Percentiles rank a stretch among this genome's conserved stretches.
Evolutionary conservation across 2,113 vertebrate species (phyloP).

Genomic region (Amphiprion ocellaris): DNA sequence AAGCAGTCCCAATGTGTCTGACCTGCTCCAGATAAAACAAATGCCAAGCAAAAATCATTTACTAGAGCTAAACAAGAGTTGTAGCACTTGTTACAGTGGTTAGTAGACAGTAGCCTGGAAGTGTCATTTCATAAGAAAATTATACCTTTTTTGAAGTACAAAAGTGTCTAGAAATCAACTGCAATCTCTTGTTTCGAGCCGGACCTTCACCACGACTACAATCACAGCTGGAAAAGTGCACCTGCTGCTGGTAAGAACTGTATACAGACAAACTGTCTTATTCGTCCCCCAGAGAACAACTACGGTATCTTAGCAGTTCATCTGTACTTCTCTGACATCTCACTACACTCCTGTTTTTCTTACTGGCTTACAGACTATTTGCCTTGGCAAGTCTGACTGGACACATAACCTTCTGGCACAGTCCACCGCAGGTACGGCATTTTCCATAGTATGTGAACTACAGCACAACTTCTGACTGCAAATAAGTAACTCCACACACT

Average conservation of each 20-base stretch:
- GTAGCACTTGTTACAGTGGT: neutral
- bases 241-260: neutral
- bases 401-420: neutral
- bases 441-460: neutral
- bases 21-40: slow-evolving; percentile 60
- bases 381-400: neutral
- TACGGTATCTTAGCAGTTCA: neutral
- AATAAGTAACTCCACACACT: neutral
- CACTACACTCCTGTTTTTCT: neutral
- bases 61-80: slow-evolving; percentile 3
- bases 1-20: slow-evolving; percentile 29
- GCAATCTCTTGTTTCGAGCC: neutral
- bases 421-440: neutral
- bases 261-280: neutral
- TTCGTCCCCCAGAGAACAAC: neutral
- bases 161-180: neutral
- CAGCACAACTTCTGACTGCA: neutral
- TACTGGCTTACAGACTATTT: slow-evolving; percentile 18
- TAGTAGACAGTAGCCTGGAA: neutral
- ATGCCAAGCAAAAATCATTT: slow-evolving; percentile 35
- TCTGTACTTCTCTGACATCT: slow-evolving; percentile 20
- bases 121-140: neutral
- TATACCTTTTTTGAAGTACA: neutral
- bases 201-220: neutral
- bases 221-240: slow-evolving; percentile 2